Evolutionary conservation across 2,888 invertebrate genomes (phyloP).

Genomic region (Aspidiotus destructor): DNA sequence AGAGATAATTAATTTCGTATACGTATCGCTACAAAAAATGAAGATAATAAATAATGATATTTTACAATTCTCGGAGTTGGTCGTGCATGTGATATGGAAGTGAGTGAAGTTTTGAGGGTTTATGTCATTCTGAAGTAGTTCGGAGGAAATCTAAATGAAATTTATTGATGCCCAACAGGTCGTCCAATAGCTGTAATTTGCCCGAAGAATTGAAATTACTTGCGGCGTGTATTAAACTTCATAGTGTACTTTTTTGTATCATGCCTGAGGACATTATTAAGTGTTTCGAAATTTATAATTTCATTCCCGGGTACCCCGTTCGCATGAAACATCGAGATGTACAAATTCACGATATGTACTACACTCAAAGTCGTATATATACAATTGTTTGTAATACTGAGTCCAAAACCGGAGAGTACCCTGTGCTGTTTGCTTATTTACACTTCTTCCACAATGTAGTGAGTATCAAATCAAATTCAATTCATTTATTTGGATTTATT

Average conservation of each 20-base stretch:
- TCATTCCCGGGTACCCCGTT: conserved; percentile 25
- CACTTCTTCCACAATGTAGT: conserved; percentile 27
- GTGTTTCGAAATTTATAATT: conserved; percentile 30
- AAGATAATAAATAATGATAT: conserved; percentile 19
- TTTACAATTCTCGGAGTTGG: conserved; percentile 25
- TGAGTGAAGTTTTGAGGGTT: neutral
- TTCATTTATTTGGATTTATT: neutral
- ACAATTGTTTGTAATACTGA: conserved; percentile 23
- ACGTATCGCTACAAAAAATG: conserved; percentile 24
- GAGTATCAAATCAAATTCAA: neutral
- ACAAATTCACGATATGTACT: conserved; percentile 24
- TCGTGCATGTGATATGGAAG: conserved; percentile 28
- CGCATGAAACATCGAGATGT: conserved; percentile 22
- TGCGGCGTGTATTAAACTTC: conserved; percentile 24
- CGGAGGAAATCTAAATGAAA: neutral
- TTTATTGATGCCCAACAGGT: neutral
- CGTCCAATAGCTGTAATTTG: conserved; percentile 22
- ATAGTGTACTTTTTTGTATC: conserved; percentile 22
- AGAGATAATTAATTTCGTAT: conserved; percentile 22
- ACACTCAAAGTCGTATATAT: conserved; percentile 26
- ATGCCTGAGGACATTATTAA: conserved; percentile 28
- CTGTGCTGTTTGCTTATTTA: conserved; percentile 19
- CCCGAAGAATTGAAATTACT: conserved; percentile 15
- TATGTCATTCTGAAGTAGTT: no score
- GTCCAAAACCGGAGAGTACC: conserved; percentile 16